Evolutionary conservation across 2,797 vertebrate species (phyloP), one percentile per base, ranked within the genome.

Genomic region (Podarcis siculus): DNA sequence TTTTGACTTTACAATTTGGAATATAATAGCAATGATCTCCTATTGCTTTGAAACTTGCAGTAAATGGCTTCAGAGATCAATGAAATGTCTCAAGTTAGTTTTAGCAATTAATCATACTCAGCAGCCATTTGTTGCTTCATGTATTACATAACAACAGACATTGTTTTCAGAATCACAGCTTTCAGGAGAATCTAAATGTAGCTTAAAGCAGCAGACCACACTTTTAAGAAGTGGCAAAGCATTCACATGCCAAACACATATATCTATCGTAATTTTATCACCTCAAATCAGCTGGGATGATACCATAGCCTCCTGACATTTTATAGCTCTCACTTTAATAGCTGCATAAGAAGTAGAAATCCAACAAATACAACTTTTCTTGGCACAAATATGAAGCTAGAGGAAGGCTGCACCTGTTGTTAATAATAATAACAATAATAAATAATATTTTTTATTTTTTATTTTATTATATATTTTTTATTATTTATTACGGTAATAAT

Each of bases 61-160:
- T 91, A 94, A 94, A 92, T 93, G 89, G 87, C 45, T 93, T 94
- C 92, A 89, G 84, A 93, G 89, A 91, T 91, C 67, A 6, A 93
- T 92, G 79, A 89, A 93, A 90, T 87, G 81, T 92, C 84, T 92
- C 87, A 91, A 75, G 72, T 91, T 93, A 49, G 58, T 82, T 92
- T 91, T 89, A 78, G 89, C 88, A 92, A 91, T 95, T 95, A 96
- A 93, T 95, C 91, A 94, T 93, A 87, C 86, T 93, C 87, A 91
- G 89, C 90, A 92, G 73, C 87, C 79, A 75, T 94, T 94, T 92
- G 93, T 94, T 95, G 87, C 86, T 92, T 93, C 66, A 17, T 93
- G 72, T 91, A 89, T 94, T 95, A 90, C 90, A 95, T 90, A 86
- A 37, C 69, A 92, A n/a, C 86, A 45, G 93, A 94, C 58, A 90